These are phyloP conservation scores for Xiphydria camelus DNA, from an alignment of 2,888 invertebrate genomes.

Conservation along the genomic window DNA sequence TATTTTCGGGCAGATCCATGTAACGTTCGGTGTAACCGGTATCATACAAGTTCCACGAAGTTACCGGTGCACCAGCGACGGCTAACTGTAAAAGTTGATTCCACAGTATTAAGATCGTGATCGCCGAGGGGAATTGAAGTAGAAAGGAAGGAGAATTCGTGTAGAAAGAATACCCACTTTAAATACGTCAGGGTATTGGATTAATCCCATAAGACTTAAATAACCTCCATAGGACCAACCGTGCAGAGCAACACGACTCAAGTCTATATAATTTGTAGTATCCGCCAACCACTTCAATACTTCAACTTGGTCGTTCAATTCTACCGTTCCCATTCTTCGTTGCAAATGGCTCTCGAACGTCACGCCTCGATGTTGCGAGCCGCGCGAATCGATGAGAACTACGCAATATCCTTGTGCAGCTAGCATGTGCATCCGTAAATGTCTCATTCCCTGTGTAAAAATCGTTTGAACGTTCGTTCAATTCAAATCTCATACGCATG, in stretches of 20 bases:
- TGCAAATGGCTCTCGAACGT: conserved; percentile 90
- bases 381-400: conserved; percentile 92
- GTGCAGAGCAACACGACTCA: conserved; percentile 90
- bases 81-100: conserved; percentile 70
- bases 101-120: too few relatives aligned
- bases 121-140: conserved; percentile 11
- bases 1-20: conserved; percentile 83
- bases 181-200: conserved; percentile 90
- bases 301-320: conserved; percentile 93
- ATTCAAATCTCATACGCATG: neutral
- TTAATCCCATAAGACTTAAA: conserved; percentile 90
- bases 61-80: conserved; percentile 96
- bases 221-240: conserved; percentile 99
- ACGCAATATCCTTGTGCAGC: conserved; percentile 96
- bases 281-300: conserved; percentile 85
- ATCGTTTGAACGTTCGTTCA: conserved; percentile 7
- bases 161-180: conserved; percentile 64
- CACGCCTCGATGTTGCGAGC: conserved; percentile 90
- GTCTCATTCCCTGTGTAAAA: conserved; percentile 76
- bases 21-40: conserved; percentile 99
- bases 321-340: conserved; percentile 90
- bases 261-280: conserved; percentile 85
- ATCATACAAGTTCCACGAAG: conserved; percentile 96
- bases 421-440: conserved; percentile 90
- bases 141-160: conserved; percentile 6